Evolutionary conservation across 2,888 invertebrate species (phyloP).

Genomic region (Pteria penguin): DNA sequence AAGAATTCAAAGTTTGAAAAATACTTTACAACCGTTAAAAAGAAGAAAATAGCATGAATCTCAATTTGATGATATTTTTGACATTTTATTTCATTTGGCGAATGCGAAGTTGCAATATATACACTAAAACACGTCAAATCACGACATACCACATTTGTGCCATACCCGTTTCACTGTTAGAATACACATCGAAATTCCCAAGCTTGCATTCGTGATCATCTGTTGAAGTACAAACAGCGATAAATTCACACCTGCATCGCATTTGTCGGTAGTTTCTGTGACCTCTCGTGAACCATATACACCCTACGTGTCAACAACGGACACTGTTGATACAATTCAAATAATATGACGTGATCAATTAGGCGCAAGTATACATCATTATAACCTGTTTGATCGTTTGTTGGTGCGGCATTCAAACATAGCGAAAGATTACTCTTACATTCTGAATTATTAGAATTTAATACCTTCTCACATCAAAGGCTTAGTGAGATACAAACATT

Average conservation of each 20-base stretch:
- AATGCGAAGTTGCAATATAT: too few species aligned
- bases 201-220: too few species aligned
- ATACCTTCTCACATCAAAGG: constrained; percentile 43
- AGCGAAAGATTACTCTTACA: constrained; percentile 39
- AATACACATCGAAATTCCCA: too few species aligned
- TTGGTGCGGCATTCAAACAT: constrained; percentile 27
- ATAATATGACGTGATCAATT: constrained; percentile 24
- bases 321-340: constrained; percentile 16
- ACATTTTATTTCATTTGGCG: too few species aligned
- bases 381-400: constrained; percentile 29
- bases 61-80: too few species aligned
- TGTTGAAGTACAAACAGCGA: background rate
- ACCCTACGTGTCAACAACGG: constrained; percentile 25
- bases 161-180: too few species aligned
- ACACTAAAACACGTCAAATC: too few species aligned
- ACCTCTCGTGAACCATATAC: constrained; percentile 1
- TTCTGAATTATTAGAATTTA: constrained; percentile 42
- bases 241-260: constrained; percentile 27
- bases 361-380: constrained; percentile 23
- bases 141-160: too few species aligned
- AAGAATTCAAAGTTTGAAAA: too few species aligned
- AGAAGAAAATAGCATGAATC: too few species aligned
- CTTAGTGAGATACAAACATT: constrained; percentile 38
- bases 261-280: constrained; percentile 18
- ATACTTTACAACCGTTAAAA: too few species aligned